Base-by-base conservation (phyloP, 2,797 vertebrate genomes). In the Lates japonicus region DNA sequence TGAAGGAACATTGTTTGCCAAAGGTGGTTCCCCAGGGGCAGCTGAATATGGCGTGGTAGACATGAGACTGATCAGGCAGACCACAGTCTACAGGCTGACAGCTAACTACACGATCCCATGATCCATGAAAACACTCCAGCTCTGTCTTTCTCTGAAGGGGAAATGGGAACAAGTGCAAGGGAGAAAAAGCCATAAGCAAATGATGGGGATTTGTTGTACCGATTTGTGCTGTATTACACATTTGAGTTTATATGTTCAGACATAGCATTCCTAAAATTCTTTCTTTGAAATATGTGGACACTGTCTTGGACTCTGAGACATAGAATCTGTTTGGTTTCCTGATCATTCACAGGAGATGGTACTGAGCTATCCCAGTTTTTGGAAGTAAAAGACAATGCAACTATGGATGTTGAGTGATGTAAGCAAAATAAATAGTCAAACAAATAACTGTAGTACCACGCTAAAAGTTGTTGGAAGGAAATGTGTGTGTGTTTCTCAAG, bases 1-100 rank as follows among this genome's bases (percentile, higher is more conserved):
- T 94, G 84, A 99, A 96, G 14, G 94, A 97, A 70, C 98, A 99
- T 42, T 94, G 95, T 90, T 97, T 97, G 55, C 95, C 94, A 73
- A 96, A 97, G 2, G 87, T 94, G 1, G 97, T 99, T 37, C 98
- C 98, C 80, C 89, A 86, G 0, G 95, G 94, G 81, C 98, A 99
- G 64, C 94, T 97, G 89, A 99, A 99, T 60, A 95, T 88, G 0
- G 98, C 97, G 0, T 98, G 95, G 92, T 96, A 97, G 84, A 99
- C 96, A 0, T 97, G 95, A 29, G 96, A 96, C 48, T 95, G 94
- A 60, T 96, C 95, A 0, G 98, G 98, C 55, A 92, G 63, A 12
- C 94, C 94, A 1, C 98, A 99, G 91, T 99, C 96, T 0, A 98
- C 79, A 0, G 93, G 95, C 61, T 92, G 90, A 78, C 98, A 99